A percentile compares a stretch with the other conserved stretches of the same genome.
Evolutionary conservation across 2,888 invertebrate genomes (phyloP).

Genomic region (Caenorhabditis panamensis): DNA sequence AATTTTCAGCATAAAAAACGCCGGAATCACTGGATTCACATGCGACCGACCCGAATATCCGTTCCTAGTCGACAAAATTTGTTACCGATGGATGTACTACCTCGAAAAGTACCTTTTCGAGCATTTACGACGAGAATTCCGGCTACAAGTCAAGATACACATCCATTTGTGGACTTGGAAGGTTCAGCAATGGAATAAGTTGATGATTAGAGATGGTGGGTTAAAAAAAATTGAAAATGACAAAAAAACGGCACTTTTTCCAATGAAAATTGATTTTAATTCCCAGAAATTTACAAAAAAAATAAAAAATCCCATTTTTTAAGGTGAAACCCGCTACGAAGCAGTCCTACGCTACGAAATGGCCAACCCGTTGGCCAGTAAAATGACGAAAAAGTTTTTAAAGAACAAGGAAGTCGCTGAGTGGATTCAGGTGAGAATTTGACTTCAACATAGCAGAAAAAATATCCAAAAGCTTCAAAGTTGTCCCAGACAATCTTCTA

Average conservation of each 20-base stretch:
- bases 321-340: constrained; percentile 30
- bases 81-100: neutral
- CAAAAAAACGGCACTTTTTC: neutral
- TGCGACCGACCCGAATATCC: constrained; percentile 12
- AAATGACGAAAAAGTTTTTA: constrained; percentile 29
- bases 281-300: neutral
- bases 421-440: constrained; percentile 35
- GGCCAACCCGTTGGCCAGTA: constrained; percentile 14
- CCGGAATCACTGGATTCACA: constrained; percentile 44
- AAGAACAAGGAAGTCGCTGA: constrained; percentile 18
- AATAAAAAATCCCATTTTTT: constrained; percentile 11
- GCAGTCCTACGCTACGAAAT: constrained; percentile 20
- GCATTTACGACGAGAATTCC: constrained; percentile 33
- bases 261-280: neutral
- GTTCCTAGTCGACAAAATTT: too few relatives aligned
- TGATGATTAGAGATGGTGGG: neutral
- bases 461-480: too few relatives aligned
- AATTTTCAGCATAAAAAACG: constrained; percentile 15
- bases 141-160: constrained; percentile 20
- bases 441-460: too few relatives aligned
- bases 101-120: neutral
- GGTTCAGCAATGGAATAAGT: constrained; percentile 11
- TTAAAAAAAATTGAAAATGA: neutral
- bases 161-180: constrained; percentile 31
- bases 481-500: too few relatives aligned